A percentile compares a stretch with the other conserved stretches of the same genome.
Conservation (phyloP, 1,140 invertebrate genomes). For the Coenobita brevimanus region DNA sequence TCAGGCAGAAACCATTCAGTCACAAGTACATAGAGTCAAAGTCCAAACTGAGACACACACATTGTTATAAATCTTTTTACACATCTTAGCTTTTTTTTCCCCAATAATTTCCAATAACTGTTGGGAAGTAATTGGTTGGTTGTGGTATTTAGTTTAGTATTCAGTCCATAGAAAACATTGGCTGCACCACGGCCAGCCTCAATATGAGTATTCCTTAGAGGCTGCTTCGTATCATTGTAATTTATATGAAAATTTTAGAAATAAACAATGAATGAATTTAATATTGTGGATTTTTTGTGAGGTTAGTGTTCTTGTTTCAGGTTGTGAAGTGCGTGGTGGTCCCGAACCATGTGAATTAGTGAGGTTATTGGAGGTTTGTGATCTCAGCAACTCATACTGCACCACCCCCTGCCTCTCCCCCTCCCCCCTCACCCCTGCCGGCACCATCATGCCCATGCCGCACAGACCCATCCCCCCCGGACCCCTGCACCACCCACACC, state of each 20-base stretch:
- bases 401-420: slow-evolving; percentile 91
- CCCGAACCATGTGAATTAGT: slow-evolving; percentile 92
- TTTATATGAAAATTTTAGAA: neutral
- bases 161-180: too few species aligned
- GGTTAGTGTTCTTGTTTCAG: slow-evolving; percentile 58
- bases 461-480: slow-evolving; percentile 32
- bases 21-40: too few species aligned
- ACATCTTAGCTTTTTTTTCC: too few species aligned
- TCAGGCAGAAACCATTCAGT: too few species aligned
- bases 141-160: too few species aligned
- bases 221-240: too few species aligned
- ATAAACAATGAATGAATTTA: neutral
- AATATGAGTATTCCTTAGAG: too few species aligned
- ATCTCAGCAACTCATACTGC: slow-evolving; percentile 87
- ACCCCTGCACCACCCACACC: neutral
- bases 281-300: neutral
- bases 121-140: too few species aligned
- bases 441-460: slow-evolving; percentile 29
- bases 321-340: slow-evolving; percentile 82
- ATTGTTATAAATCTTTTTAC: too few species aligned
- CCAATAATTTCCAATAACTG: too few species aligned
- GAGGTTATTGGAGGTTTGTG: slow-evolving; percentile 92
- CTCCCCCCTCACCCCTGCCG: slow-evolving; percentile 77
- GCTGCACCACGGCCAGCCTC: too few species aligned
- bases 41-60: too few species aligned